These are phyloP conservation scores for Julus scandinavius DNA, from an alignment of 2,888 invertebrate genomes.

Conservation along the genomic window DNA sequence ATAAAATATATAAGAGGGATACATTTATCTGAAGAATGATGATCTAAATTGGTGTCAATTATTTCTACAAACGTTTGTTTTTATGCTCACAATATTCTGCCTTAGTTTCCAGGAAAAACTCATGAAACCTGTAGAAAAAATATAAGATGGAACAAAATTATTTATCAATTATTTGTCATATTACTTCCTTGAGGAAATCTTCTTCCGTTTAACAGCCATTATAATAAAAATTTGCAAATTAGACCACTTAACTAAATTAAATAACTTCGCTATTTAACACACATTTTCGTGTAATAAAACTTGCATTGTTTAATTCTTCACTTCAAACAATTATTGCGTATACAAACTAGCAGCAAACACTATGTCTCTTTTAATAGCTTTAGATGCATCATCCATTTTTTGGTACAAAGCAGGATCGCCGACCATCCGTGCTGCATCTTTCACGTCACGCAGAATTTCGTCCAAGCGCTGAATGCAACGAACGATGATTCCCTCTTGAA, in stretches of 20 bases:
- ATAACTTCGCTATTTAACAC: background rate
- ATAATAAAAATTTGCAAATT: no score
- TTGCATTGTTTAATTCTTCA: background rate
- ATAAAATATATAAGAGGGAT: background rate
- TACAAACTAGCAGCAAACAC: slow-evolving; percentile 98
- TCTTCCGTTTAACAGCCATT: no score
- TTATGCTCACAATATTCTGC: no score
- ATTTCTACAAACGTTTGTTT: no score
- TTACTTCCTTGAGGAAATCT: no score
- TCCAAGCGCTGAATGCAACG: slow-evolving; percentile 96
- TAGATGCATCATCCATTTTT: slow-evolving; percentile 95
- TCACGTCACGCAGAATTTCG: slow-evolving; percentile 89
- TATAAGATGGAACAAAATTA: no score
- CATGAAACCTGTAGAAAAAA: no score
- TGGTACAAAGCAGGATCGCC: slow-evolving; percentile 90
- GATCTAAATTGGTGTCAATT: no score
- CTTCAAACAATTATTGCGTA: slow-evolving; percentile 70
- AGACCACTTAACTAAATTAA: no score
- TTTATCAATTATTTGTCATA: no score
- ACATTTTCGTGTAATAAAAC: slow-evolving; percentile 16
- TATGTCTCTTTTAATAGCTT: slow-evolving; percentile 94
- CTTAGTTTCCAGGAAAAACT: no score
- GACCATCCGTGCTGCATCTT: slow-evolving; percentile 90
- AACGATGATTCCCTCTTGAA: slow-evolving; percentile 98
- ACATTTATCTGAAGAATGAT: no score